phyloP scores from a whole-genome alignment of 2,888 invertebrate genomes.

The Lottia scabra region DNA sequence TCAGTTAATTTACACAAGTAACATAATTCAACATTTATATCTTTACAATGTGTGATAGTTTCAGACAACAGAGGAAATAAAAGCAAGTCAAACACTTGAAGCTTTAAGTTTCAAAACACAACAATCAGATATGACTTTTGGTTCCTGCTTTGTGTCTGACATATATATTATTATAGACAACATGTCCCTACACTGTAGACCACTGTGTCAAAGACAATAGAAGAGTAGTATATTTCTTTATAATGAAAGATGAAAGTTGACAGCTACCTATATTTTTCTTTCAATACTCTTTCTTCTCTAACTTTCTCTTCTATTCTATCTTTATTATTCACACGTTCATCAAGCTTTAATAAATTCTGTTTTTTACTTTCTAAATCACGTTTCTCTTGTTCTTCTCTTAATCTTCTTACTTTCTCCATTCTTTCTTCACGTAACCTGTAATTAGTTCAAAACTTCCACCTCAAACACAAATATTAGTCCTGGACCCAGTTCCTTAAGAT shows the following conservation, averaged over 20 bases:
- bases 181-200: too few species aligned
- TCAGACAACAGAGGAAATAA: too few species aligned
- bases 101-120: background rate
- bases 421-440: conserved; percentile 48
- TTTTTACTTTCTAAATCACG: conserved; percentile 34
- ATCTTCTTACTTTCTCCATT: conserved; percentile 44
- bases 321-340: conserved; percentile 38
- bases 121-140: background rate
- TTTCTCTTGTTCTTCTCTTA: conserved; percentile 33
- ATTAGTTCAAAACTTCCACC: too few species aligned
- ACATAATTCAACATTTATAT: conserved; percentile 1
- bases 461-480: too few species aligned
- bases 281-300: conserved; percentile 38
- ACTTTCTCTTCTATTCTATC: conserved; percentile 45
- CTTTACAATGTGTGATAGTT: too few species aligned
- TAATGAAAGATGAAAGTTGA: too few species aligned
- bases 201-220: too few species aligned
- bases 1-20: background rate
- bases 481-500: too few species aligned
- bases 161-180: too few species aligned
- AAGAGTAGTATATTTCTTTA: too few species aligned
- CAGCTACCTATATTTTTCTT: conserved; percentile 40
- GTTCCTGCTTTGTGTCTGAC: too few species aligned
- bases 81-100: too few species aligned
- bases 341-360: conserved; percentile 36